Conservation (phyloP, 2,113 vertebrate genomes). For the Lepisosteus oculatus region DNA sequence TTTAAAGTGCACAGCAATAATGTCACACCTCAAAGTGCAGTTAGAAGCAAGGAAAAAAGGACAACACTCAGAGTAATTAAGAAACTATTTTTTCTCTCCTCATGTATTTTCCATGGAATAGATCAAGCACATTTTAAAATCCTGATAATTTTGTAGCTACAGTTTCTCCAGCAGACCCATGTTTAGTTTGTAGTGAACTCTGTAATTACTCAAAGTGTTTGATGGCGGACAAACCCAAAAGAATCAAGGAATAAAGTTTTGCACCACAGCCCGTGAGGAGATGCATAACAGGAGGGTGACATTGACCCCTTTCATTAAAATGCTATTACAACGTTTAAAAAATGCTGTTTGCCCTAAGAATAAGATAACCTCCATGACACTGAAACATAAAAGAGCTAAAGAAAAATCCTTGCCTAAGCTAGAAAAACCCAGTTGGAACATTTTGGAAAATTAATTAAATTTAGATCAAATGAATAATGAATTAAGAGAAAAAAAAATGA, state of each 20-base stretch:
- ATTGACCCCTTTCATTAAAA: constrained; percentile 72
- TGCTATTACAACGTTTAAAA: constrained; percentile 65
- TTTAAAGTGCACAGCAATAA: no score
- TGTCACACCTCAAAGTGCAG: no score
- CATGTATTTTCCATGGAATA: no score
- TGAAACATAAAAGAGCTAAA: constrained; percentile 67
- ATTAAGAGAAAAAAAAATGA: constrained; percentile 64
- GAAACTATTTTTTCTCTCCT: no score
- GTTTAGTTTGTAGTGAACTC: background rate
- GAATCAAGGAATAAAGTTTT: constrained; percentile 6
- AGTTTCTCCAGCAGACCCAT: background rate
- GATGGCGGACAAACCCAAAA: constrained; percentile 1
- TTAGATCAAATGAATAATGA: constrained; percentile 81
- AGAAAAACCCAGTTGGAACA: constrained; percentile 69
- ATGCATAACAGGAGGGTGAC: constrained; percentile 45
- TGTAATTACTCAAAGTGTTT: constrained; percentile 14
- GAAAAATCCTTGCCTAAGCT: constrained; percentile 53
- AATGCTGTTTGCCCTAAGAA: constrained; percentile 65
- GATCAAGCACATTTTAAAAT: no score
- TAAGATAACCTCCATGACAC: constrained; percentile 70
- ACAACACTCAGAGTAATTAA: no score
- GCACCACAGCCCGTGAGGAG: constrained; percentile 10
- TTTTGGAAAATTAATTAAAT: constrained; percentile 83
- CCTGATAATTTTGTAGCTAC: background rate
- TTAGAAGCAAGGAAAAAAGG: no score